Percentiles rank a stretch among this genome's conserved stretches.
Evolutionary conservation across 2,888 invertebrate genomes (phyloP).

Genomic region (Exocentrus adspersus): DNA sequence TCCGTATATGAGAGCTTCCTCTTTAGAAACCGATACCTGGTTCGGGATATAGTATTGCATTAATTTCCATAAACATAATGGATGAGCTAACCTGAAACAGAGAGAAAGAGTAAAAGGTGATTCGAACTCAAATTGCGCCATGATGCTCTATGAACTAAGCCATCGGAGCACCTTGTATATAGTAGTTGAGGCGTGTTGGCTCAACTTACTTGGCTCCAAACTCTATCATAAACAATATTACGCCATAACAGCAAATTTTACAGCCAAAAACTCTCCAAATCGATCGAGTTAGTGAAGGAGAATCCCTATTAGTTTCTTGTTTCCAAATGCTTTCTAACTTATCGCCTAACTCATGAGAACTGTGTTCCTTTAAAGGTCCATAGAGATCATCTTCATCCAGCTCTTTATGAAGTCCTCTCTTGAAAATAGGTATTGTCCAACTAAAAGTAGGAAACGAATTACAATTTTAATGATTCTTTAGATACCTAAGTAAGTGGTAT

Average conservation of each 20-base stretch:
- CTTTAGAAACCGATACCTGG: conserved; percentile 17
- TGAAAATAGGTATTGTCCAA: conserved; percentile 26
- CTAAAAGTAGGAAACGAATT: too few relatives aligned
- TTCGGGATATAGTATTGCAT: conserved; percentile 23
- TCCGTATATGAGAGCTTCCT: conserved; percentile 31
- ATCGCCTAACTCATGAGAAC: conserved; percentile 10
- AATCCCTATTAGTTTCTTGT: neutral
- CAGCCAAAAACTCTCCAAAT: conserved; percentile 21
- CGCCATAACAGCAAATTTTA: conserved; percentile 15
- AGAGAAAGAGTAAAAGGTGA: too few relatives aligned
- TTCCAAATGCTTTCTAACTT: conserved; percentile 24
- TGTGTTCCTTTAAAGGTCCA: conserved; percentile 13
- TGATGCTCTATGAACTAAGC: too few relatives aligned
- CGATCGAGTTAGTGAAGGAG: conserved; percentile 17
- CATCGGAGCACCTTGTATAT: too few relatives aligned
- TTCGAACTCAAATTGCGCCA: too few relatives aligned
- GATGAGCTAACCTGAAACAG: conserved; percentile 19
- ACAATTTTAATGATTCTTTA: too few relatives aligned
- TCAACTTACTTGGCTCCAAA: conserved; percentile 25
- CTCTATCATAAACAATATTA: conserved; percentile 20
- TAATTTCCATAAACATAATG: conserved; percentile 18
- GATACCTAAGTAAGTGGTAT: too few relatives aligned
- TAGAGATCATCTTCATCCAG: conserved; percentile 50
- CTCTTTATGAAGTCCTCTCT: conserved; percentile 63
- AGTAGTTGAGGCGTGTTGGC: too few relatives aligned